phyloP scores from a whole-genome alignment of 2,113 vertebrate genomes.

The Dipodomys stephensi region DNA sequence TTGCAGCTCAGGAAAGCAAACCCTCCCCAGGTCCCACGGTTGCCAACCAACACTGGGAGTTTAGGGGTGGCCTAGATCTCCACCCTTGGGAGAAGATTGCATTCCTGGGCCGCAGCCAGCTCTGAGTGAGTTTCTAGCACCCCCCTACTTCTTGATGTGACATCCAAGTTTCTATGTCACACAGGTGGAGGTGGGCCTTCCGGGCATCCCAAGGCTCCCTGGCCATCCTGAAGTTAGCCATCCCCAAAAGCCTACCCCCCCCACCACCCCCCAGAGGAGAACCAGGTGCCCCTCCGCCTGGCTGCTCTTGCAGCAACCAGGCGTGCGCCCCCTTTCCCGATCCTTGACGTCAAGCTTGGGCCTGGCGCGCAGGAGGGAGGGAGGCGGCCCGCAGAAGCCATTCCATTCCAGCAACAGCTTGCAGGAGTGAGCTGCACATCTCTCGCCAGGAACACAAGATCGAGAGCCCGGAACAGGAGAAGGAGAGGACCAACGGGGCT shows the following conservation, averaged over 20 bases:
- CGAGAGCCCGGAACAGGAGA: neutral
- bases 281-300: constrained; percentile 33
- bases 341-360: constrained; percentile 85
- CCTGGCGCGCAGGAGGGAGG: constrained; percentile 60
- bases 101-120: neutral
- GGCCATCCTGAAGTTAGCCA: neutral
- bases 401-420: constrained; percentile 78
- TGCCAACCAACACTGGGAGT: neutral
- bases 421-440: constrained; percentile 42
- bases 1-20: neutral
- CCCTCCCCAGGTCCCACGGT: neutral
- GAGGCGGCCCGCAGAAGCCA: constrained; percentile 62
- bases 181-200: neutral
- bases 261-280: neutral
- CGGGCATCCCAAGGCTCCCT: neutral
- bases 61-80: neutral
- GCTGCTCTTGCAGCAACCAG: constrained; percentile 32
- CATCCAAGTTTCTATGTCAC: neutral
- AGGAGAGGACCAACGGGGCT: constrained; percentile 1
- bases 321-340: constrained; percentile 41
- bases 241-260: neutral
- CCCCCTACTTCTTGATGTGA: neutral
- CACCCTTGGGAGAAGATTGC: neutral
- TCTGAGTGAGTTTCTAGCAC: neutral
- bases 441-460: neutral